phyloP scores from a whole-genome alignment of 2,113 vertebrate genomes.

The Cinclus mexicanus region DNA sequence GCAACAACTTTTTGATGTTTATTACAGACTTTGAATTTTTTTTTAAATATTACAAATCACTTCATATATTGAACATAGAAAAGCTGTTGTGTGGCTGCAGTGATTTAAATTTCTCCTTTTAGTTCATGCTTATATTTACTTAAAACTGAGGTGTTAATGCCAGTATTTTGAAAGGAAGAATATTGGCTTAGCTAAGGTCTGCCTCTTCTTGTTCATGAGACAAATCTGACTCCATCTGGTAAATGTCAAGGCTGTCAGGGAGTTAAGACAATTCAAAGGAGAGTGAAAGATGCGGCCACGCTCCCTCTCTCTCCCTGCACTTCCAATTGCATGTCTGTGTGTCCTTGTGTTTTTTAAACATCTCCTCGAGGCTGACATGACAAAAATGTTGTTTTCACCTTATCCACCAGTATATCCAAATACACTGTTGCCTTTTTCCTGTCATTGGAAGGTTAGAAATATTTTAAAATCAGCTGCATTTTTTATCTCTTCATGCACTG shows the following conservation, averaged over 20 bases:
- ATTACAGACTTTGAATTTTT: neutral
- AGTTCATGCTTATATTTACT: constrained; percentile 22
- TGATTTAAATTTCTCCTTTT: neutral
- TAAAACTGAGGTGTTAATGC: constrained; percentile 45
- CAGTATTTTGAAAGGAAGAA: constrained; percentile 57
- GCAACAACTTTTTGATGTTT: neutral
- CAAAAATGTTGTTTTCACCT: neutral
- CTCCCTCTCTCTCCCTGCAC: neutral
- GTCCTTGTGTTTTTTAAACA: neutral
- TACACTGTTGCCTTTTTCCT: neutral
- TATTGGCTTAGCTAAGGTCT: constrained; percentile 35
- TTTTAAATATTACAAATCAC: neutral
- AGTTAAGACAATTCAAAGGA: constrained; percentile 40
- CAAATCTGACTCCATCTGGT: constrained; percentile 51
- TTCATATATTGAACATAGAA: neutral
- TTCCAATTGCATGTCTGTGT: neutral
- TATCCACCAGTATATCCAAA: neutral
- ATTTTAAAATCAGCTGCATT: neutral
- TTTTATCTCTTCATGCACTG: constrained; percentile 18
- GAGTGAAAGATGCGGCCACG: neutral
- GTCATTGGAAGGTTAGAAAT: neutral
- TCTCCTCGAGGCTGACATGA: neutral
- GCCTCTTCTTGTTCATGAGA: constrained; percentile 13
- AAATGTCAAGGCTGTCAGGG: constrained; percentile 28
- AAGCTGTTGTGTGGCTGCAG: neutral